phyloP scores from a whole-genome alignment of 2,888 invertebrate species.

The Drosophila austrosaltans region DNA sequence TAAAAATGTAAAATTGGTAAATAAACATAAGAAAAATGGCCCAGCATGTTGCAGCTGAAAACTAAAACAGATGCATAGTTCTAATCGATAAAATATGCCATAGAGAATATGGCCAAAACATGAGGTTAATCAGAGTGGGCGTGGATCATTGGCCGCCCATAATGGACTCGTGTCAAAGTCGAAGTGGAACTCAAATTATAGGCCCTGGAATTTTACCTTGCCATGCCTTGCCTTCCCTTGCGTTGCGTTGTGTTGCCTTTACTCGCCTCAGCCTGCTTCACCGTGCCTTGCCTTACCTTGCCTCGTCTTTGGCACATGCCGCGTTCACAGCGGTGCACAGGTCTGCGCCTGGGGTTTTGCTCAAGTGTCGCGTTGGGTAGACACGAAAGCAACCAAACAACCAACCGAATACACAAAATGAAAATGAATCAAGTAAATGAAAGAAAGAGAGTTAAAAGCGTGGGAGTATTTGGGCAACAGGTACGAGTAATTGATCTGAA shows the following conservation, averaged over 20 bases:
- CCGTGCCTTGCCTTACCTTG: not conserved
- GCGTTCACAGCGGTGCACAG: slow-evolving; percentile 72
- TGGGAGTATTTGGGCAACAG: slow-evolving; percentile 60
- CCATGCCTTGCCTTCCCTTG: not conserved
- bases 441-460: slow-evolving; percentile 46
- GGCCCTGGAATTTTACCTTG: slow-evolving; percentile 2
- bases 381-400: slow-evolving; percentile 16
- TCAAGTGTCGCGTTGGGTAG: slow-evolving; percentile 52
- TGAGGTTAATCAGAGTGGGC: slow-evolving; percentile 19
- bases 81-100: not conserved
- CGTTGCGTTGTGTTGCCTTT: not conserved
- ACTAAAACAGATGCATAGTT: slow-evolving; percentile 17
- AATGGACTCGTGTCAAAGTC: slow-evolving; percentile 41
- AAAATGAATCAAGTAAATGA: slow-evolving; percentile 20
- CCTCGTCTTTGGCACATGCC: slow-evolving; percentile 70
- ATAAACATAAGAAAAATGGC: slow-evolving; percentile 46
- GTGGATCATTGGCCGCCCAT: slow-evolving; percentile 11
- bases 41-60: slow-evolving; percentile 41
- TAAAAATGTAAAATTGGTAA: slow-evolving; percentile 59
- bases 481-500: slow-evolving; percentile 21
- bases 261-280: not conserved
- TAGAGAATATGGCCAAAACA: slow-evolving; percentile 9
- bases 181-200: not conserved
- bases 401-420: slow-evolving; percentile 17
- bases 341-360: slow-evolving; percentile 70